These are phyloP conservation scores for Nysson spinosus DNA, from an alignment of 2,888 invertebrate genomes.

Conservation along the genomic window DNA sequence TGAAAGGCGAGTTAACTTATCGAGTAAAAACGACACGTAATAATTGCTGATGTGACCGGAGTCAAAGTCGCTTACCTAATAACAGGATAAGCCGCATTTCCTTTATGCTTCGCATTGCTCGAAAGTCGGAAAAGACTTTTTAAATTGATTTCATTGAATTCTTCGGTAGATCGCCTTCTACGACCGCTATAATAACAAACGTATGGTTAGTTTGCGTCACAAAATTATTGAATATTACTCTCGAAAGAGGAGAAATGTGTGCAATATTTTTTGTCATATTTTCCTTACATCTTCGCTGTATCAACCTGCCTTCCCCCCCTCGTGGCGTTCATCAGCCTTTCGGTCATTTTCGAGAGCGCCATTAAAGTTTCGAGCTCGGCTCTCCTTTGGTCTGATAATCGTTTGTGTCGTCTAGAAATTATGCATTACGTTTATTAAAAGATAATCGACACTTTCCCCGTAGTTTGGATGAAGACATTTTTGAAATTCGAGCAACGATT, in stretches of 20 bases:
- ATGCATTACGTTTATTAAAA: slow-evolving; percentile 2
- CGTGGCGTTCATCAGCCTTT: slow-evolving; percentile 14
- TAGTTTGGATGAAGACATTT: no score
- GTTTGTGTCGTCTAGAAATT: slow-evolving; percentile 41
- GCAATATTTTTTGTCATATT: not conserved
- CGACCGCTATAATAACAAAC: slow-evolving; percentile 25
- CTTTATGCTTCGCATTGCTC: slow-evolving; percentile 13
- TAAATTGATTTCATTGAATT: slow-evolving; percentile 18
- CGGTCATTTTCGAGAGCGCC: slow-evolving; percentile 40
- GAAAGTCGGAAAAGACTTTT: slow-evolving; percentile 19
- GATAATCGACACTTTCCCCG: no score
- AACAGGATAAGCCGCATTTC: slow-evolving; percentile 30
- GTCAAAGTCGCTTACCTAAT: slow-evolving; percentile 31
- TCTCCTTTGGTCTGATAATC: slow-evolving; percentile 54
- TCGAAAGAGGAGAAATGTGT: no score
- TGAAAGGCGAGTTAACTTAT: no score
- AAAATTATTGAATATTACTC: no score
- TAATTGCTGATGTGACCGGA: not conserved
- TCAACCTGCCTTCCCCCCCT: slow-evolving; percentile 32
- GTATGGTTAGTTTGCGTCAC: no score
- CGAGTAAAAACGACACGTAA: not conserved
- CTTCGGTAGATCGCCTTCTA: slow-evolving; percentile 25
- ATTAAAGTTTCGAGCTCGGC: slow-evolving; percentile 52
- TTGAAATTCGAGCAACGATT: no score
- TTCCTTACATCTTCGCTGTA: slow-evolving; percentile 26